Evolutionary conservation across 2,797 vertebrate genomes (phyloP).

Genomic region (Tenualosa ilisha): DNA sequence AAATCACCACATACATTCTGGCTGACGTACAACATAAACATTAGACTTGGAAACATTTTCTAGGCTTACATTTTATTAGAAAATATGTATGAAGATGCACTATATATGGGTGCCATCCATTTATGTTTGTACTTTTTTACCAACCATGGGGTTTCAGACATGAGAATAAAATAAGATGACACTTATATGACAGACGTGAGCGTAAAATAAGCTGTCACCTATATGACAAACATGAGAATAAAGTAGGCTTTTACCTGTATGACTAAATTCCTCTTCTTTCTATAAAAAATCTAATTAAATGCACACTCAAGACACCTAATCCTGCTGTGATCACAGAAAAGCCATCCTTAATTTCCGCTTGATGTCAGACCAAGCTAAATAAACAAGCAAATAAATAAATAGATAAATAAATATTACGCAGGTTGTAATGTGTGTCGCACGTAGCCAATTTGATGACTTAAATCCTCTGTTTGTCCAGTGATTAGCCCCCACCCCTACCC

Average conservation of each 20-base stretch:
- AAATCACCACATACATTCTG: background rate
- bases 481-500: background rate
- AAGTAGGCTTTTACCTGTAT: background rate
- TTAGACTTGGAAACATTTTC: no score
- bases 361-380: background rate
- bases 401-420: background rate
- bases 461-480: constrained; percentile 9
- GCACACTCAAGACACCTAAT: background rate
- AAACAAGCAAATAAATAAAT: background rate
- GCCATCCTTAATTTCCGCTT: background rate
- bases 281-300: background rate
- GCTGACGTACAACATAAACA: no score
- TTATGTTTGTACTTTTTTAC: background rate
- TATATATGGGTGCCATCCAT: background rate
- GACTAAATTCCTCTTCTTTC: background rate
- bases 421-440: background rate
- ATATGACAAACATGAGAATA: background rate
- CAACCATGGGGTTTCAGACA: background rate
- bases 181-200: background rate
- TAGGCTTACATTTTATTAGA: background rate
- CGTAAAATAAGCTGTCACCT: no score
- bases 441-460: background rate
- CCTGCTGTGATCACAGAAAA: constrained; percentile 4
- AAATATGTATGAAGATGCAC: background rate
- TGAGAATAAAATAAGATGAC: no score